A percentile compares a stretch with the other conserved stretches of the same genome.
Conservation (phyloP, 2,888 invertebrate species). For the Scaptomyza reducta region DNA sequence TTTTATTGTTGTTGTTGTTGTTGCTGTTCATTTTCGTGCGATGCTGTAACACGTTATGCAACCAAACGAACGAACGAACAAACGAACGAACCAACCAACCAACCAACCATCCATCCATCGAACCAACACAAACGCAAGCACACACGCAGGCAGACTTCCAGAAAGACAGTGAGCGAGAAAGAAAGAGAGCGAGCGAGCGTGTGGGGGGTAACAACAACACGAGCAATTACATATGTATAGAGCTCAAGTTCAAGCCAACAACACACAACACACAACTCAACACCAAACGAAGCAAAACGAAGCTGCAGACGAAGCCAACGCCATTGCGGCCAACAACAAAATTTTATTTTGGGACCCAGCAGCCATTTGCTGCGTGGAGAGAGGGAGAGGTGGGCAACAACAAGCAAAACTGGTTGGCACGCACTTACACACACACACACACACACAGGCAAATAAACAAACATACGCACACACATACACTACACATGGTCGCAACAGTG, state of each 20-base stretch:
- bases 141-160: no score
- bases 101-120: constrained; percentile 16
- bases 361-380: constrained; percentile 16
- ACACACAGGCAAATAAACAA: no score
- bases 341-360: constrained; percentile 60
- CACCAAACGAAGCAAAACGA: constrained; percentile 43
- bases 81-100: constrained; percentile 13
- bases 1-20: constrained; percentile 26
- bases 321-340: constrained; percentile 25
- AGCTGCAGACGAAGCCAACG: constrained; percentile 16
- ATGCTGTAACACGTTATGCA: constrained; percentile 83
- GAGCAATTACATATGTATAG: constrained; percentile 75
- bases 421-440: constrained; percentile 26
- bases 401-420: constrained; percentile 56
- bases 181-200: not conserved
- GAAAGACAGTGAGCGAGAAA: constrained; percentile 27
- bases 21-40: constrained; percentile 68
- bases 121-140: constrained; percentile 39
- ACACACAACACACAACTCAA: constrained; percentile 43
- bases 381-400: constrained; percentile 24
- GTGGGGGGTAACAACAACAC: constrained; percentile 47
- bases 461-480: constrained; percentile 5
- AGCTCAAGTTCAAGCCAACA: constrained; percentile 77
- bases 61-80: constrained; percentile 44
- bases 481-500: constrained; percentile 10